Conservation (phyloP, 2,888 invertebrate species). For the Tetragonula carbonaria region DNA sequence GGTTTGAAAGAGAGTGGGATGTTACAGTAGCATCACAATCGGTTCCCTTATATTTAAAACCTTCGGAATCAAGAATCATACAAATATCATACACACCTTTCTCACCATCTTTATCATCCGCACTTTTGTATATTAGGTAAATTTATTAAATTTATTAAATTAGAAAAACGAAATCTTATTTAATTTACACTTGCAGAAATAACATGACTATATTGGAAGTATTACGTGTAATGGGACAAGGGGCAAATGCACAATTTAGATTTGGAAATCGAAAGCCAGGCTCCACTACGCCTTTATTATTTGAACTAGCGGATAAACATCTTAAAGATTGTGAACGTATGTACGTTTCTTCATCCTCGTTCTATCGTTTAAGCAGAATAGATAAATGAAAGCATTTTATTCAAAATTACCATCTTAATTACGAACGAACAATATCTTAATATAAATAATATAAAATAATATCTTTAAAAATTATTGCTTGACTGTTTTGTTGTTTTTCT, state of each 20-base stretch:
- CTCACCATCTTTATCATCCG: slow-evolving; percentile 77
- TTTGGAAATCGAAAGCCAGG: slow-evolving; percentile 95
- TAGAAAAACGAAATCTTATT: background rate
- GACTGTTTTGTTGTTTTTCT: slow-evolving; percentile 15
- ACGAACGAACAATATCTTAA: background rate
- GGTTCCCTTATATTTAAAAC: slow-evolving; percentile 77
- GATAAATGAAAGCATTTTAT: background rate
- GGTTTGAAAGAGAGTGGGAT: slow-evolving; percentile 78
- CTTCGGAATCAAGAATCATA: slow-evolving; percentile 76
- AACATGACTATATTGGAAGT: slow-evolving; percentile 97
- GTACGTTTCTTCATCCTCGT: slow-evolving; percentile 71
- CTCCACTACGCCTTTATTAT: slow-evolving; percentile 89
- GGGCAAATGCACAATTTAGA: slow-evolving; percentile 94
- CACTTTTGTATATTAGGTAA: slow-evolving; percentile 80
- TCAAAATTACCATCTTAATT: background rate
- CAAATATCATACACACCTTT: slow-evolving; percentile 79
- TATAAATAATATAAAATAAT: background rate
- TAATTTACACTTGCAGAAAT: slow-evolving; percentile 87
- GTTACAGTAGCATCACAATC: slow-evolving; percentile 74
- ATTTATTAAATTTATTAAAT: background rate
- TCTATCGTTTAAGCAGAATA: slow-evolving; percentile 6
- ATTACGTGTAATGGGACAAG: slow-evolving; percentile 92
- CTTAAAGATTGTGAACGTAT: slow-evolving; percentile 87
- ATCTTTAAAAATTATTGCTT: background rate
- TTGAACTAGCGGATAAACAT: slow-evolving; percentile 91